Evolutionary conservation across 2,888 invertebrate genomes (phyloP).

Genomic region (Orthosia incerta): DNA sequence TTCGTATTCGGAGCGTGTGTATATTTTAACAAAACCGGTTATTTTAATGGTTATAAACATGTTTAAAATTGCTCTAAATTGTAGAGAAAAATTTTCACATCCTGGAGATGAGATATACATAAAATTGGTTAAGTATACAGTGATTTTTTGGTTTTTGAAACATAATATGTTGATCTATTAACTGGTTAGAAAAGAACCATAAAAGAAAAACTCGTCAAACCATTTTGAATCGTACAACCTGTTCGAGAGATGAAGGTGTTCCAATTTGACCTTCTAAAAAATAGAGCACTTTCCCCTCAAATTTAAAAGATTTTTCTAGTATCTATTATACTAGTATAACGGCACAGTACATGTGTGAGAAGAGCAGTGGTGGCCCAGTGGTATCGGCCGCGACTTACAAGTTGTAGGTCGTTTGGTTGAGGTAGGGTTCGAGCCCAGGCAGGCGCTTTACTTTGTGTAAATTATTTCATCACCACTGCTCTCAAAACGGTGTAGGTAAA

Average conservation of each 20-base stretch:
- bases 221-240: background rate
- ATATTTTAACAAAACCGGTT: slow-evolving; percentile 31
- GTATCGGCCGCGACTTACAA: no score
- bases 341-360: no score
- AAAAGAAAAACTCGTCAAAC: no score
- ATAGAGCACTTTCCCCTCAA: background rate
- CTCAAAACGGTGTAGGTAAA: no score
- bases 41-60: background rate
- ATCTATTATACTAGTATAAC: no score
- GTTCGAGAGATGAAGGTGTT: background rate
- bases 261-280: background rate
- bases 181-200: background rate
- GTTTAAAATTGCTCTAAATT: slow-evolving; percentile 7
- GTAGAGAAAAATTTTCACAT: background rate
- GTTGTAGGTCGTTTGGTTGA: no score
- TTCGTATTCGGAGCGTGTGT: slow-evolving; percentile 1
- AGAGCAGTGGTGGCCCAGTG: no score
- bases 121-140: background rate
- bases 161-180: background rate
- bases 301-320: no score
- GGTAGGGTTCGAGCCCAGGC: no score
- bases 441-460: no score
- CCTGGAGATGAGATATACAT: background rate
- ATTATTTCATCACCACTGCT: no score
- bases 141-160: background rate